These are phyloP conservation scores for Uloborus diversus DNA, from an alignment of 1,140 invertebrate species.

Conservation along the genomic window DNA sequence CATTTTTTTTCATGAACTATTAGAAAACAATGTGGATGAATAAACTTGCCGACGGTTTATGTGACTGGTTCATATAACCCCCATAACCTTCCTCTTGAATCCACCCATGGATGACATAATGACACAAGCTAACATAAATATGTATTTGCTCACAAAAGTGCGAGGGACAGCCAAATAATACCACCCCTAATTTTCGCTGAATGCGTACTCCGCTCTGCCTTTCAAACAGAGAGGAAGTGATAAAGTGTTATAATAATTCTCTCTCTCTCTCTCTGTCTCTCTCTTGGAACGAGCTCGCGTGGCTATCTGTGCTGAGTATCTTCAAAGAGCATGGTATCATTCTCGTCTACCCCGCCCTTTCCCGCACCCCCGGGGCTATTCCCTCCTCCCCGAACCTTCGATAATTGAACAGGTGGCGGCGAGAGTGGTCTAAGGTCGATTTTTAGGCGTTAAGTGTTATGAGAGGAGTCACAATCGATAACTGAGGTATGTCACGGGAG, in stretches of 20 bases:
- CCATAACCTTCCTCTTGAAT: too few relatives aligned
- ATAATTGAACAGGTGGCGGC: background rate
- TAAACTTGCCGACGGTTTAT: too few relatives aligned
- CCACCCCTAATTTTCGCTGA: too few relatives aligned
- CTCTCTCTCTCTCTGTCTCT: background rate
- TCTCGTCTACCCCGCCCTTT: constrained; percentile 20
- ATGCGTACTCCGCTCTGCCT: background rate
- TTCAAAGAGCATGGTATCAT: constrained; percentile 21
- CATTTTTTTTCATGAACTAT: too few relatives aligned
- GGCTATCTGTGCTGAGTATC: constrained; percentile 8
- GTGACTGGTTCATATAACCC: too few relatives aligned
- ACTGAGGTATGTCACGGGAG: constrained; percentile 15
- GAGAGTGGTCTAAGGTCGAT: constrained; percentile 20
- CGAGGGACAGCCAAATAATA: background rate
- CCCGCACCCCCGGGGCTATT: background rate
- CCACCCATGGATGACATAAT: too few relatives aligned
- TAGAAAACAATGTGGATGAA: too few relatives aligned
- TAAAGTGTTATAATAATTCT: constrained; percentile 45
- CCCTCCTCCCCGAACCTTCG: background rate
- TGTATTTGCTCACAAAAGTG: too few relatives aligned
- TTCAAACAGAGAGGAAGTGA: constrained; percentile 4
- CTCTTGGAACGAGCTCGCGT: constrained; percentile 10
- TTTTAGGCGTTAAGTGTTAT: background rate
- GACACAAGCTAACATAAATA: too few relatives aligned
- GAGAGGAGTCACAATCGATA: constrained; percentile 22